Evolutionary conservation across 1,140 invertebrate genomes (phyloP).

Genomic region (Reticulitermes speratus): DNA sequence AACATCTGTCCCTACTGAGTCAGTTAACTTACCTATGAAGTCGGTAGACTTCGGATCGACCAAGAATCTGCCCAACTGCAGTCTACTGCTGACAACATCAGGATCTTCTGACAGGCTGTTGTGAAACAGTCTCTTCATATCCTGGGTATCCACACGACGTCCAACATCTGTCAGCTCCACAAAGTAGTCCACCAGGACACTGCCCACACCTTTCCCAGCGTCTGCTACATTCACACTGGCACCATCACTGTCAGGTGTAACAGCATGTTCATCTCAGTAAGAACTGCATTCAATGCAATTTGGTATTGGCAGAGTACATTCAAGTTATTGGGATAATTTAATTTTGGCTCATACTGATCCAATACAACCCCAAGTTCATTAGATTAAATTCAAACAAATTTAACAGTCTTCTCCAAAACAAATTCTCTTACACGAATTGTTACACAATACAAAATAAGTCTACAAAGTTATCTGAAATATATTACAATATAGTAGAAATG

Average conservation of each 20-base stretch:
- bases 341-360: too few species aligned
- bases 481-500: too few species aligned
- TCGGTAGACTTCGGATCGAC: constrained; percentile 86
- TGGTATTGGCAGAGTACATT: too few species aligned
- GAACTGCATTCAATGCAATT: too few species aligned
- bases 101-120: constrained; percentile 60
- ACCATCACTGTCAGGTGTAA: background rate
- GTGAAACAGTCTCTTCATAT: constrained; percentile 80
- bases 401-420: too few species aligned
- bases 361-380: too few species aligned
- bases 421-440: too few species aligned
- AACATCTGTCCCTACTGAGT: background rate
- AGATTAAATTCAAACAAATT: too few species aligned
- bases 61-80: constrained; percentile 73
- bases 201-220: constrained; percentile 61
- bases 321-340: too few species aligned
- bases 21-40: constrained; percentile 69
- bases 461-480: too few species aligned
- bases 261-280: too few species aligned
- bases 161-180: constrained; percentile 75
- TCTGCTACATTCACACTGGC: background rate
- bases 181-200: constrained; percentile 85
- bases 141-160: constrained; percentile 74
- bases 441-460: too few species aligned
- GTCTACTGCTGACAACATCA: constrained; percentile 33